Conservation (phyloP, 1,140 invertebrate genomes). For the Anthonomus grandis region DNA sequence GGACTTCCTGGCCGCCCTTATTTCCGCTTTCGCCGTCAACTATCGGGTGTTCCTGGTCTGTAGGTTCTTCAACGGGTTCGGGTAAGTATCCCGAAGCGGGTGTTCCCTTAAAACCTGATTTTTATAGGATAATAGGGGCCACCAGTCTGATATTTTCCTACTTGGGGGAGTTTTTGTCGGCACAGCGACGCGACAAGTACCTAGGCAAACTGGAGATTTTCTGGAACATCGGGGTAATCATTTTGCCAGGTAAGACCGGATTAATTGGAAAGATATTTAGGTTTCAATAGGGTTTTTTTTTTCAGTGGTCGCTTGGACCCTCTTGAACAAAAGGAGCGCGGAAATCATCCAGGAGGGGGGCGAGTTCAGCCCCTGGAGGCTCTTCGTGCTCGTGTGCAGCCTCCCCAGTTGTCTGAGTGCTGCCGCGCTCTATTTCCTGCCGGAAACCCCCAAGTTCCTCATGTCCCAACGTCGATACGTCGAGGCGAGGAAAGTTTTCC, state of each 20-base stretch:
- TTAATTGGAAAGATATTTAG: no score
- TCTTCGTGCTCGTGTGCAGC: slow-evolving; percentile 66
- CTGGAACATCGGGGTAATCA: slow-evolving; percentile 58
- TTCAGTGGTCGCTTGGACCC: slow-evolving; percentile 55
- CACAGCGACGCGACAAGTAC: slow-evolving; percentile 54
- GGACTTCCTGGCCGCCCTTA: slow-evolving; percentile 59
- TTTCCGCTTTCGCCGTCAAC: slow-evolving; percentile 57
- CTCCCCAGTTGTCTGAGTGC: slow-evolving; percentile 65
- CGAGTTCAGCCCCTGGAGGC: slow-evolving; percentile 66
- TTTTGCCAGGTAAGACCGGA: slow-evolving; percentile 51
- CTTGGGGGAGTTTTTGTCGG: slow-evolving; percentile 58
- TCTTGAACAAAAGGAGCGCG: slow-evolving; percentile 48
- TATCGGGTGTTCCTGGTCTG: slow-evolving; percentile 61
- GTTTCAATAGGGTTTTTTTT: background rate
- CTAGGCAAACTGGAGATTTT: slow-evolving; percentile 58
- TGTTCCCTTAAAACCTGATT: background rate
- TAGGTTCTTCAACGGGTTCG: slow-evolving; percentile 64
- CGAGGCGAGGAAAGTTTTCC: slow-evolving; percentile 62
- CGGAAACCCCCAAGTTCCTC: slow-evolving; percentile 80
- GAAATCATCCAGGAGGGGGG: slow-evolving; percentile 30
- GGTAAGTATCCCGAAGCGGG: slow-evolving; percentile 46
- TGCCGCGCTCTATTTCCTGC: slow-evolving; percentile 62
- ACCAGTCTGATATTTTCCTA: slow-evolving; percentile 59
- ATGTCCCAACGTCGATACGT: slow-evolving; percentile 67
- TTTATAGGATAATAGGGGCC: slow-evolving; percentile 56